Evolutionary conservation across 1,140 invertebrate species (phyloP).

Genomic region (Drosophila lini): DNA sequence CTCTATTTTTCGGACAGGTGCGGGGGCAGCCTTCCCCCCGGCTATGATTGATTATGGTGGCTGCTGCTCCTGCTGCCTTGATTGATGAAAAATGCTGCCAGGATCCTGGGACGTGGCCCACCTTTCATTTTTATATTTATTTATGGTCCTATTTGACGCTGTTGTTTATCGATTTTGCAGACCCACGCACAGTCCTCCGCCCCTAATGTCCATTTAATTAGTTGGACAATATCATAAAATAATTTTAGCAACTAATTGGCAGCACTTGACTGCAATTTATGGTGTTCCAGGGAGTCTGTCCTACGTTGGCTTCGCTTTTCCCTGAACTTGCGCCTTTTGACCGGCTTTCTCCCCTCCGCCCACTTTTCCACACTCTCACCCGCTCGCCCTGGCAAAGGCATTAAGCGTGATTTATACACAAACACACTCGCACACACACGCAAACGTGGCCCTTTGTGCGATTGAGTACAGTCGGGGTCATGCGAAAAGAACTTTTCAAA

Average conservation of each 20-base stretch:
- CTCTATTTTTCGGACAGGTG: conserved; percentile 43
- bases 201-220: conserved; percentile 69
- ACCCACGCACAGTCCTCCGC: background rate
- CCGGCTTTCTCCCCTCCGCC: conserved; percentile 1
- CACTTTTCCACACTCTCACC: background rate
- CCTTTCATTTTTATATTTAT: conserved; percentile 29
- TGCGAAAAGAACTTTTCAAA: background rate
- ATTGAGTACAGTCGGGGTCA: background rate
- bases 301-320: conserved; percentile 3
- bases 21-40: conserved; percentile 5
- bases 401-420: conserved; percentile 76
- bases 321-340: conserved; percentile 2
- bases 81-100: conserved; percentile 64
- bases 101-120: conserved; percentile 6
- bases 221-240: conserved; percentile 77
- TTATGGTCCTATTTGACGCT: conserved; percentile 12
- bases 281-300: conserved; percentile 24
- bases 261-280: conserved; percentile 82
- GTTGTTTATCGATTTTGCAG: conserved; percentile 52
- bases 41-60: conserved; percentile 73
- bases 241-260: conserved; percentile 80
- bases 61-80: conserved; percentile 32
- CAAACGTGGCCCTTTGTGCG: conserved; percentile 7
- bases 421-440: conserved; percentile 5
- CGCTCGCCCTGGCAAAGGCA: conserved; percentile 31